Evolutionary conservation across 2,888 invertebrate genomes (phyloP).

Genomic region (Copidosoma aretas): DNA sequence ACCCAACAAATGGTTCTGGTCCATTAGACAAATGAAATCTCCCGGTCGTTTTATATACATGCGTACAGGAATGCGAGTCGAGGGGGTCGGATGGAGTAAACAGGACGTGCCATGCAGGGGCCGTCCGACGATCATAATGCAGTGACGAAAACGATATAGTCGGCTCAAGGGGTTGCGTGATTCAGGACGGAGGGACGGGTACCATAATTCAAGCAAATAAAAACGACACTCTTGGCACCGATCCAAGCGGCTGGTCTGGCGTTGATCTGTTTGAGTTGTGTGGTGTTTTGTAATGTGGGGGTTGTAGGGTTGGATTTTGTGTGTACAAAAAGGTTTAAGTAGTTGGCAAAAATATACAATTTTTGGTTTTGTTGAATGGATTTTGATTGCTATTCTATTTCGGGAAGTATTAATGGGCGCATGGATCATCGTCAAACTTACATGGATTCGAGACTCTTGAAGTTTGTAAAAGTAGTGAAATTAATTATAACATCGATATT

Average conservation of each 20-base stretch:
- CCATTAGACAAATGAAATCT: conserved; percentile 37
- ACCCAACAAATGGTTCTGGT: conserved; percentile 15
- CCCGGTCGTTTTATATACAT: conserved; percentile 8
- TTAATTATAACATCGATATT: too few relatives aligned
- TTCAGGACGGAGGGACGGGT: background rate
- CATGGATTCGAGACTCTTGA: too few relatives aligned
- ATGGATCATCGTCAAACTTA: too few relatives aligned
- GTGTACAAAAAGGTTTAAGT: too few relatives aligned
- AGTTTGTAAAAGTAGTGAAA: too few relatives aligned
- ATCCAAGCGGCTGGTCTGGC: background rate
- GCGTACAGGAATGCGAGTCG: background rate
- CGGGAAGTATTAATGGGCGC: too few relatives aligned
- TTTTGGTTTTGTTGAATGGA: too few relatives aligned
- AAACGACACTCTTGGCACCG: background rate
- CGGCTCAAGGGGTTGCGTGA: too few relatives aligned
- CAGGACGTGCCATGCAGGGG: background rate
- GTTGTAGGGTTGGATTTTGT: background rate
- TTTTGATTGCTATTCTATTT: too few relatives aligned
- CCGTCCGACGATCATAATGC: background rate
- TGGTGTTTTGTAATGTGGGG: background rate
- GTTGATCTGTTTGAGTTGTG: background rate
- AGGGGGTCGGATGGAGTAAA: conserved; percentile 16
- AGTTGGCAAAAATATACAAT: too few relatives aligned
- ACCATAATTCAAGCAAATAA: conserved; percentile 1
- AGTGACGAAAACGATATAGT: too few relatives aligned